phyloP scores from a whole-genome alignment of 1,140 invertebrate species.

The Dendroctonus valens region DNA sequence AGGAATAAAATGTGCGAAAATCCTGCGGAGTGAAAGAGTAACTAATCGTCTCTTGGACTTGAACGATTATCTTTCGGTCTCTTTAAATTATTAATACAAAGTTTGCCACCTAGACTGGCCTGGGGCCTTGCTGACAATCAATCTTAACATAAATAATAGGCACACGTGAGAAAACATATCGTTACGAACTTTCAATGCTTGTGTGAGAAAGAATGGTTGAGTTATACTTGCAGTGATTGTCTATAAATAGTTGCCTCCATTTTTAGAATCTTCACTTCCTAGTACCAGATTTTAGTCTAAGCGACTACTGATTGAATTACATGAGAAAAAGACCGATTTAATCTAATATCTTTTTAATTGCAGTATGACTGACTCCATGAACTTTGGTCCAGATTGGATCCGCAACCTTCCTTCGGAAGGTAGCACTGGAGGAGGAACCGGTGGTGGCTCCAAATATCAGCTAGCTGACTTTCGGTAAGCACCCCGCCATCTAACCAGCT shows the following conservation, averaged over 20 bases:
- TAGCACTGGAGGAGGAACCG: conserved; percentile 45
- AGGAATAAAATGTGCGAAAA: neutral
- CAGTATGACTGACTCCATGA: conserved; percentile 57
- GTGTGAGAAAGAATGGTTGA: conserved; percentile 9
- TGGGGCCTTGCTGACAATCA: conserved; percentile 37
- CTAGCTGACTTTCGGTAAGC: conserved; percentile 66
- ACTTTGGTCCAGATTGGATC: conserved; percentile 74
- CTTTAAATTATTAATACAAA: conserved; percentile 23
- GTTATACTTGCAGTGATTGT: conserved; percentile 17
- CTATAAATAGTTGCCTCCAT: conserved; percentile 45
- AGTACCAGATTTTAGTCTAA: conserved; percentile 12
- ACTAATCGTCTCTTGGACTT: neutral
- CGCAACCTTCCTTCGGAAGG: conserved; percentile 62
- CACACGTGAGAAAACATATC: conserved; percentile 18
- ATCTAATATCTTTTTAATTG: conserved; percentile 19
- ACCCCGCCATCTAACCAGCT: neutral
- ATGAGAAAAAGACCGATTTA: neutral
- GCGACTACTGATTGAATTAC: conserved; percentile 7
- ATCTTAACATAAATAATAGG: conserved; percentile 15
- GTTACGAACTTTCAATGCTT: conserved; percentile 2
- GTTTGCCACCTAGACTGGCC: conserved; percentile 44
- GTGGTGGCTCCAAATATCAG: conserved; percentile 54
- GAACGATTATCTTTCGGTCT: neutral
- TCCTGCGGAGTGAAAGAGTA: neutral
- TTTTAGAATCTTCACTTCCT: conserved; percentile 28